Conservation (phyloP, 2,113 vertebrate genomes). For the Nothocercus nigrocapillus region DNA sequence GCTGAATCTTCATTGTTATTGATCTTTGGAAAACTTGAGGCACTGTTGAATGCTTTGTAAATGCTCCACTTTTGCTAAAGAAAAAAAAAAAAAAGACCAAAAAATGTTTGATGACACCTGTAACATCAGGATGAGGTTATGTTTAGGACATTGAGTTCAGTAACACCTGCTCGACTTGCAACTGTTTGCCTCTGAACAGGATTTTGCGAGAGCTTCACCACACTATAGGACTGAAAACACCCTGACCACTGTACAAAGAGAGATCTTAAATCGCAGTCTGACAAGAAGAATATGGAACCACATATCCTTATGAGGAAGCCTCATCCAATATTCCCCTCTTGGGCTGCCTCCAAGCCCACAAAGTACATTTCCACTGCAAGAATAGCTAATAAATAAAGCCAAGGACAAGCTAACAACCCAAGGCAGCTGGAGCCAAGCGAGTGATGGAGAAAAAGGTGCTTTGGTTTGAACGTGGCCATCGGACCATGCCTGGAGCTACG, state of each 20-base stretch:
- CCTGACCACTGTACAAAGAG: neutral
- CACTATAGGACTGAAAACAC: neutral
- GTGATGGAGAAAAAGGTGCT: neutral
- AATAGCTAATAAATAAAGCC: conserved; percentile 45
- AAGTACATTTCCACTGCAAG: neutral
- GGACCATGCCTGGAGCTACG: neutral
- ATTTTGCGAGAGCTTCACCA: neutral
- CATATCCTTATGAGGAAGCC: neutral
- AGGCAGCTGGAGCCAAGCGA: neutral
- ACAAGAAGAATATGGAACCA: neutral
- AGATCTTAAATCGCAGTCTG: neutral
- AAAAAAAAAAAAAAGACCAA: too few species aligned
- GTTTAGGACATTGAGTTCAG: neutral
- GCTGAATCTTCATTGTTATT: neutral
- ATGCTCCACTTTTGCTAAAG: neutral
- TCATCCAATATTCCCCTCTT: neutral
- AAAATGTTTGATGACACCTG: neutral
- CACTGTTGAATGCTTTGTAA: neutral
- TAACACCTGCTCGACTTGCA: neutral
- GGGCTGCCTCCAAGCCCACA: conserved; percentile 2
- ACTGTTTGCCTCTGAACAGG: neutral
- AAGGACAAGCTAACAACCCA: neutral
- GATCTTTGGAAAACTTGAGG: neutral
- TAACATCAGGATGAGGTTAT: neutral
- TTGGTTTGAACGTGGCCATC: neutral